These are phyloP conservation scores for Atherix ibis DNA, from an alignment of 2,888 invertebrate genomes.

Conservation along the genomic window DNA sequence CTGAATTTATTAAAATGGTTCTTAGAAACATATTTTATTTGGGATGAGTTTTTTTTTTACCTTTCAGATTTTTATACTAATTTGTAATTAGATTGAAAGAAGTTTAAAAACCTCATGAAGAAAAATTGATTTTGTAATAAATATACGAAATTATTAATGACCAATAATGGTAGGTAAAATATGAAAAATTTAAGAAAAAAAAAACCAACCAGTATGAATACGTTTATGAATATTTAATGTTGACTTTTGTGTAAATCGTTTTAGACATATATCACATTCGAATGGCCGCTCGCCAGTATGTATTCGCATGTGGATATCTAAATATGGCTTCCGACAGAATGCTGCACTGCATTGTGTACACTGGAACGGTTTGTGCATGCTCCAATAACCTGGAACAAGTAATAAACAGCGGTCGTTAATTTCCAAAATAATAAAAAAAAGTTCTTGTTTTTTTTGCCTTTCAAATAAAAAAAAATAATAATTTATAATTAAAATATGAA, in stretches of 20 bases:
- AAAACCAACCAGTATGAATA: constrained; percentile 45
- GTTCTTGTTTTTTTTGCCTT: not conserved
- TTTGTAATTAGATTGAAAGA: no score
- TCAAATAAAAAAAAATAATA: no score
- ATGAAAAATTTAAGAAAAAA: no score
- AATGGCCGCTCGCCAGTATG: constrained; percentile 42
- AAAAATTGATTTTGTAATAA: no score
- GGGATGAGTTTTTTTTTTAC: no score
- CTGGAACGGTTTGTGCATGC: constrained; percentile 38
- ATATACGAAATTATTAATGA: no score
- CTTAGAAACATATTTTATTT: no score
- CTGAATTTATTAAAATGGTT: no score
- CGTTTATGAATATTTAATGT: constrained; percentile 56
- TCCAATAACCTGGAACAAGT: constrained; percentile 21
- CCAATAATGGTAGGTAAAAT: no score
- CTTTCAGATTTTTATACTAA: no score
- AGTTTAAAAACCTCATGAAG: no score
- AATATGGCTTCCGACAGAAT: constrained; percentile 57
- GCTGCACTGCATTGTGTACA: constrained; percentile 40
- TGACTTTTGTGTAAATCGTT: constrained; percentile 56
- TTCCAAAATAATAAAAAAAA: constrained; percentile 13
- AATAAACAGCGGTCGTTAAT: constrained; percentile 16
- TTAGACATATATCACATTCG: constrained; percentile 51
- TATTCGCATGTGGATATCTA: constrained; percentile 67
- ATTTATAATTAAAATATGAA: constrained; percentile 2